phyloP scores from a whole-genome alignment of 2,113 vertebrate species.

The Lonchura striata region DNA sequence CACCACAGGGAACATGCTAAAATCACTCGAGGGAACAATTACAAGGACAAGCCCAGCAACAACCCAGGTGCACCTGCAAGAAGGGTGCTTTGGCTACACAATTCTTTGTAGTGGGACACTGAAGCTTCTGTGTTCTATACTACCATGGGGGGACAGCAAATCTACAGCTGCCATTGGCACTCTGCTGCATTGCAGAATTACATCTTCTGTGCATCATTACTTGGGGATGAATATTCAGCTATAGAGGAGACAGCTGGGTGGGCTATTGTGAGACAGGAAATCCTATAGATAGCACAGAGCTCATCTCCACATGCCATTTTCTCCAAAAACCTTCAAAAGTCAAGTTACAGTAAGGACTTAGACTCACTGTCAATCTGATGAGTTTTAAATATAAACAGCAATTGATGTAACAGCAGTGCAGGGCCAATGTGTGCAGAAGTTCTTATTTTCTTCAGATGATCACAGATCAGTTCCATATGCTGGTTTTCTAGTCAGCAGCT shows the following conservation, averaged over 20 bases:
- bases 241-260: slow-evolving; percentile 32
- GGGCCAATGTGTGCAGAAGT: neutral
- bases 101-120: neutral
- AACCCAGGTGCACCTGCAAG: neutral
- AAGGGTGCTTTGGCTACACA: neutral
- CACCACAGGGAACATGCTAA: neutral
- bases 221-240: neutral
- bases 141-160: neutral
- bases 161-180: neutral
- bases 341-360: neutral
- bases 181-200: neutral
- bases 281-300: slow-evolving; percentile 37
- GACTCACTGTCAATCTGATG: neutral
- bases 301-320: neutral
- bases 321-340: neutral
- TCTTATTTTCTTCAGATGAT: neutral
- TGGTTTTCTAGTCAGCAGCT: slow-evolving; percentile 35
- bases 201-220: neutral
- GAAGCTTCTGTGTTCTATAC: neutral
- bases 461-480: slow-evolving; percentile 21
- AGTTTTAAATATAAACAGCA: neutral
- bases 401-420: neutral
- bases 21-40: neutral
- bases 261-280: slow-evolving; percentile 40
- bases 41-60: neutral